Evolutionary conservation across 2,888 invertebrate species (phyloP).

Genomic region (Tanypteryx hageni): DNA sequence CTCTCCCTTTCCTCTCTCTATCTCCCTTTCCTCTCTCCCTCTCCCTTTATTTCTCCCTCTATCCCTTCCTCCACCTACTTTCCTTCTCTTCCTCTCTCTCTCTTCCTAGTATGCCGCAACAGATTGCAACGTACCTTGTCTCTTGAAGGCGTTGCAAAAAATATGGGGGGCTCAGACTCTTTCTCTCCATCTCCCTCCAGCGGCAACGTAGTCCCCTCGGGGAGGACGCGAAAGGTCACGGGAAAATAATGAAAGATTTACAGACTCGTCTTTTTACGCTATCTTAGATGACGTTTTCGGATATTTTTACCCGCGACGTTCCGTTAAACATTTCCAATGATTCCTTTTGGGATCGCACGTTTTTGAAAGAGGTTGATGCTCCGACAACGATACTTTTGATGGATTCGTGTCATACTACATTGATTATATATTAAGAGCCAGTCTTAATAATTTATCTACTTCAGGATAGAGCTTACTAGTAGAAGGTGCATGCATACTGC

Average conservation of each 20-base stretch:
- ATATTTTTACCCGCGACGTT: background rate
- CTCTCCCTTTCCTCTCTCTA: background rate
- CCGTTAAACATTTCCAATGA: background rate
- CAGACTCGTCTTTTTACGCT: background rate
- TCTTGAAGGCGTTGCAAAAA: constrained; percentile 2
- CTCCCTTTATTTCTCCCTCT: background rate
- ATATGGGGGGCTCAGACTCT: background rate
- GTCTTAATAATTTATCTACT: too few relatives aligned
- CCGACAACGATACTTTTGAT: background rate
- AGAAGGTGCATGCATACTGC: too few relatives aligned
- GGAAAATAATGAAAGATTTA: background rate
- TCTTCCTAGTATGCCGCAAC: background rate
- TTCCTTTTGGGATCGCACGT: background rate
- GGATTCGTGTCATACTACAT: too few relatives aligned
- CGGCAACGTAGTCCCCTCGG: background rate
- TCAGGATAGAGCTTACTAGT: too few relatives aligned
- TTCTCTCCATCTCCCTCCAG: background rate
- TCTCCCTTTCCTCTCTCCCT: background rate
- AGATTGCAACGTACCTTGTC: background rate
- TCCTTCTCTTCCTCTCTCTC: background rate
- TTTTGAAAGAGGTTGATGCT: background rate
- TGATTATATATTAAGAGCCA: too few relatives aligned
- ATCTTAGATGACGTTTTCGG: background rate
- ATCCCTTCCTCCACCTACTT: background rate
- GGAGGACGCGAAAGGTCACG: background rate